These are phyloP conservation scores for Gymnogyps californianus DNA, from an alignment of 2,113 vertebrate genomes.

Conservation along the genomic window DNA sequence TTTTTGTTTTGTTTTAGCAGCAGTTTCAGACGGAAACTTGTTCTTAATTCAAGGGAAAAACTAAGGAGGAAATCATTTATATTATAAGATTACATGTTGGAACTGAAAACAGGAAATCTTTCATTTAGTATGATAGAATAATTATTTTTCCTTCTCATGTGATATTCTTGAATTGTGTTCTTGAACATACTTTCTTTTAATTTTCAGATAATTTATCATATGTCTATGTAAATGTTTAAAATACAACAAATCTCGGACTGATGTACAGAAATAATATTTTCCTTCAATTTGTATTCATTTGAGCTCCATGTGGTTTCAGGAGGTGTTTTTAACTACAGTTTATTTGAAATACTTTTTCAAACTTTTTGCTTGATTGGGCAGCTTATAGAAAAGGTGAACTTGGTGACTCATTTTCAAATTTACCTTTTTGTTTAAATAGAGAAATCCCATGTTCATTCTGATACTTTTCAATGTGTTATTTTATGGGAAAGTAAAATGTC, in stretches of 20 bases:
- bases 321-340: neutral
- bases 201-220: neutral
- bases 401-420: neutral
- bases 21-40: neutral
- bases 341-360: neutral
- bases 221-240: neutral
- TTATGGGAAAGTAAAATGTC: neutral
- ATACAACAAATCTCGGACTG: neutral
- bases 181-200: neutral
- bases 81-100: neutral
- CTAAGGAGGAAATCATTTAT: neutral
- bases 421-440: neutral
- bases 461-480: neutral
- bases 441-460: neutral
- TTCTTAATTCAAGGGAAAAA: neutral
- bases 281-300: neutral
- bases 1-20: neutral
- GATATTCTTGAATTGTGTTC: neutral
- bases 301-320: neutral
- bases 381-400: neutral
- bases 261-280: neutral
- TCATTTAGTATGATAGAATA: neutral
- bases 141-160: neutral
- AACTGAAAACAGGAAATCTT: neutral
- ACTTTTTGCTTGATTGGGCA: neutral